These are phyloP conservation scores for Frankliniella fusca DNA, from an alignment of 2,888 invertebrate species.

Conservation along the genomic window DNA sequence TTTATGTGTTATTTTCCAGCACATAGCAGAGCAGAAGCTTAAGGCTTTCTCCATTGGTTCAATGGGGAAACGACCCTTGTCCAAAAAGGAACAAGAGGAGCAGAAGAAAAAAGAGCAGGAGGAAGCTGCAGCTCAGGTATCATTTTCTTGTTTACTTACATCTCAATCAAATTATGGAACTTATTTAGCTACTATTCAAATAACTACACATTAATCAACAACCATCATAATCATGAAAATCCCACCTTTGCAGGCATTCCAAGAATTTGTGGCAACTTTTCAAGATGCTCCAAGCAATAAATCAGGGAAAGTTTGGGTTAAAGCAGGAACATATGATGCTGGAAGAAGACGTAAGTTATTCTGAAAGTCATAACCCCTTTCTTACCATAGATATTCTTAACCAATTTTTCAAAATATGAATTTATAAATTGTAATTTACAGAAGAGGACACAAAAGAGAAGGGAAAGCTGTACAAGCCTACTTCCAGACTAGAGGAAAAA, in stretches of 20 bases:
- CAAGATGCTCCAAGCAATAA: slow-evolving; percentile 77
- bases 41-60: slow-evolving; percentile 72
- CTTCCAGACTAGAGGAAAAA: slow-evolving; percentile 64
- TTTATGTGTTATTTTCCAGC: slow-evolving; percentile 39
- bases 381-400: no score
- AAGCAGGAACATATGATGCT: slow-evolving; percentile 95
- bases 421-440: slow-evolving; percentile 45
- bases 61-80: slow-evolving; percentile 67
- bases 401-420: no score
- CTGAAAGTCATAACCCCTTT: no score
- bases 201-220: slow-evolving; percentile 19
- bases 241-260: slow-evolving; percentile 65
- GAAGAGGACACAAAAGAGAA: slow-evolving; percentile 85
- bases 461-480: slow-evolving; percentile 89
- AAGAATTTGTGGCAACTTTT: slow-evolving; percentile 96
- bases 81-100: slow-evolving; percentile 82
- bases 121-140: slow-evolving; percentile 84
- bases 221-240: neutral
- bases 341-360: slow-evolving; percentile 80
- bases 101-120: slow-evolving; percentile 83
- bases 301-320: slow-evolving; percentile 89
- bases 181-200: neutral
- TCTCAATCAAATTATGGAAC: neutral
- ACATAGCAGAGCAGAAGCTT: slow-evolving; percentile 67
- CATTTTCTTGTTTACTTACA: slow-evolving; percentile 40